Evolutionary conservation across 2,113 vertebrate genomes (phyloP).

Genomic region (Oncorhynchus keta): DNA sequence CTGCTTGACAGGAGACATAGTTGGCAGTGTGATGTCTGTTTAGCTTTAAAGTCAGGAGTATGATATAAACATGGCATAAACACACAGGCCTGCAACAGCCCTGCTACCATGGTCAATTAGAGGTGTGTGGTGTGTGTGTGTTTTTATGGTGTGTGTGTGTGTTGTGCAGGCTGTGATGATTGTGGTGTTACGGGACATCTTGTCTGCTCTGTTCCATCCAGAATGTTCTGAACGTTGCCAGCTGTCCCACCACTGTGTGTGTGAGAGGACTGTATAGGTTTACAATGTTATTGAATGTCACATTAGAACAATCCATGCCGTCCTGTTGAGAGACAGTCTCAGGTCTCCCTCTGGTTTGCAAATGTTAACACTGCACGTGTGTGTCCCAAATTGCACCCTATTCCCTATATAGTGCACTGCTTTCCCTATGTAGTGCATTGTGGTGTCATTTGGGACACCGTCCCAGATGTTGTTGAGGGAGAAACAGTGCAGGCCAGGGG

Average conservation of each 20-base stretch:
- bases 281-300: too few relatives aligned
- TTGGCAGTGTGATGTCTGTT: slow-evolving; percentile 19
- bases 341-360: not conserved
- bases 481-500: not conserved
- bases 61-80: slow-evolving; percentile 58
- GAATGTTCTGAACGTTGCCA: too few relatives aligned
- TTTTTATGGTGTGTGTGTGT: too few relatives aligned
- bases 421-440: not conserved
- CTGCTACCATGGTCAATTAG: slow-evolving; percentile 40
- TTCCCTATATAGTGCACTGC: too few relatives aligned
- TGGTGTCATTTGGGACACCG: not conserved
- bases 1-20: slow-evolving; percentile 55
- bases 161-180: not conserved
- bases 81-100: slow-evolving; percentile 36
- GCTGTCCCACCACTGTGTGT: not conserved
- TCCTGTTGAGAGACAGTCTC: too few relatives aligned
- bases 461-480: not conserved
- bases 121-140: slow-evolving; percentile 8
- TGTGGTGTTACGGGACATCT: not conserved
- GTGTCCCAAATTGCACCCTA: too few relatives aligned
- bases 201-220: too few relatives aligned
- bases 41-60: slow-evolving; percentile 27
- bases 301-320: too few relatives aligned
- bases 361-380: not conserved
- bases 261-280: too few relatives aligned